phyloP scores from a whole-genome alignment of 2,113 vertebrate species.

The Ophiodon elongatus region DNA sequence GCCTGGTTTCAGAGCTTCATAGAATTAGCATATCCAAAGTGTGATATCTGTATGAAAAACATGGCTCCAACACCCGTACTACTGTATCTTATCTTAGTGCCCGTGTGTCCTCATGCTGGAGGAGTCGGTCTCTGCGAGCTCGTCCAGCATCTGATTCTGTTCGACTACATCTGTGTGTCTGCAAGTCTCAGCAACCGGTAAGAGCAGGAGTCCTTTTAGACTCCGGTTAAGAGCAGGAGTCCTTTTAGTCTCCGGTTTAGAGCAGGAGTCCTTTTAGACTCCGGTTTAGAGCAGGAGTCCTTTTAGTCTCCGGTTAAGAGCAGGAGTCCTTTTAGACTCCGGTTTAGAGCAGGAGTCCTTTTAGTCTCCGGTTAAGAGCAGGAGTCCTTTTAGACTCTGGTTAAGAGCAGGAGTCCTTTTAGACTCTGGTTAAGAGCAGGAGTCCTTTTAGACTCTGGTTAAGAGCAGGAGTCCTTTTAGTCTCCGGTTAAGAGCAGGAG shows the following conservation, averaged over 20 bases:
- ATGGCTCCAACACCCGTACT: too few relatives aligned
- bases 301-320: conserved; percentile 57
- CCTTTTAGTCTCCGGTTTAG: conserved; percentile 9
- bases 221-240: conserved; percentile 48
- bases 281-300: background rate
- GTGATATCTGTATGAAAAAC: background rate
- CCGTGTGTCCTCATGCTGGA: conserved; percentile 89
- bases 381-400: background rate
- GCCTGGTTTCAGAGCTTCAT: background rate
- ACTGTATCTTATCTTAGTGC: conserved; percentile 68
- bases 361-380: conserved; percentile 55
- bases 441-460: conserved; percentile 49
- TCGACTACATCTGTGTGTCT: conserved; percentile 85
- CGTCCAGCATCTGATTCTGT: conserved; percentile 87
- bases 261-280: background rate
- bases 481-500: conserved; percentile 51
- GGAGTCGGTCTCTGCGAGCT: conserved; percentile 89
- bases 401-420: conserved; percentile 38
- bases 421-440: conserved; percentile 51
- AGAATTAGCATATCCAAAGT: background rate
- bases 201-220: background rate
- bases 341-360: background rate
- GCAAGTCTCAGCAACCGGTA: conserved; percentile 83
- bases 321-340: background rate
- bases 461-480: background rate